These are phyloP conservation scores for Trematomus loennbergii DNA, from an alignment of 2,113 vertebrate species.

Conservation along the genomic window DNA sequence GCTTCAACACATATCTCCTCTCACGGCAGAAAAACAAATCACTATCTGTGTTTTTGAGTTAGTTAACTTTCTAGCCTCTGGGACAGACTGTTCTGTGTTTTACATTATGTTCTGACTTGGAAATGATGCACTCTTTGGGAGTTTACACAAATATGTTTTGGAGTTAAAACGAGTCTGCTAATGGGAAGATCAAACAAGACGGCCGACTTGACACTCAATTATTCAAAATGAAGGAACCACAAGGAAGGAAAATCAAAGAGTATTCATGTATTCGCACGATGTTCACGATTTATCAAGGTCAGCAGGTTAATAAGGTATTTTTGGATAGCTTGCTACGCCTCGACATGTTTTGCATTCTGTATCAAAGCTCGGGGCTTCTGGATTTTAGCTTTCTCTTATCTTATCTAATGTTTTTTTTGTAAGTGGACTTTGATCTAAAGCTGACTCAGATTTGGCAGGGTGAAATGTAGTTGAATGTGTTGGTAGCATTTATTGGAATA, in stretches of 20 bases:
- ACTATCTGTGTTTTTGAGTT: too few relatives aligned
- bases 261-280: neutral
- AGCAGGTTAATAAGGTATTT: neutral
- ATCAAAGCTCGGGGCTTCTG: neutral
- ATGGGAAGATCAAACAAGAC: neutral
- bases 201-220: neutral
- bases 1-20: neutral
- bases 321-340: neutral
- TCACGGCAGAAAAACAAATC: too few relatives aligned
- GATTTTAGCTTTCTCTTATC: neutral
- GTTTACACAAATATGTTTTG: neutral
- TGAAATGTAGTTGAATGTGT: neutral
- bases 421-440: conserved; percentile 13
- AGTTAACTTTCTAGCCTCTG: neutral
- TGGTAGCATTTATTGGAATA: neutral
- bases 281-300: neutral
- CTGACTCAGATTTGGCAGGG: neutral
- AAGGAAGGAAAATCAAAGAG: neutral
- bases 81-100: neutral
- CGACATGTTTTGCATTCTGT: neutral
- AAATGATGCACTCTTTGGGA: neutral
- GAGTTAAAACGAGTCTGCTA: neutral
- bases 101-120: conserved; percentile 13
- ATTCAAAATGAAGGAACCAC: neutral
- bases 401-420: neutral